Base-by-base conservation (phyloP, 2,797 vertebrate species). In the Silurus aristotelis region DNA sequence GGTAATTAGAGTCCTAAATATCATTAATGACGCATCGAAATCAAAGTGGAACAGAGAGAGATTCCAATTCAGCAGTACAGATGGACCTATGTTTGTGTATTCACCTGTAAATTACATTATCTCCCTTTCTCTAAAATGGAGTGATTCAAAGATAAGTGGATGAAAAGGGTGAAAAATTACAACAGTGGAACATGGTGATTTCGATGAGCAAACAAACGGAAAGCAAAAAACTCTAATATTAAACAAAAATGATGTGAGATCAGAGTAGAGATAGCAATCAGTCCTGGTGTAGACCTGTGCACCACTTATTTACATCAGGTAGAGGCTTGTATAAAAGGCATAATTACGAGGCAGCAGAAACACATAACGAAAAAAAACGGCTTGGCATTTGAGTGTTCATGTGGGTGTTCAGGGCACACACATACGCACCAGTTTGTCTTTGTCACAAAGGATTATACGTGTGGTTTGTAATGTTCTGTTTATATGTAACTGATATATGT, bases 1-100 rank as follows among this genome's bases (percentile, higher is more conserved):
- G 83, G 27, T 83, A 87, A 83, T 88, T 77, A 84, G 15, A 60
- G 52, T 76, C 46, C 78, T 83, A 87, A 87, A 87, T 89, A 88
- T 82, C 68, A 0, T 56, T 88, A 90, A 86, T 88, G 87, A 82
- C 86, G 85, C 66, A 55, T 27, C 19, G 78, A 86, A 75, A 80
- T 48, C 63, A 61, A 67, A 83, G 55, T 20, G 22, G 55, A 68
- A 81, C 17, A 61, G 70, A 81, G 15, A 75, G 48, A 55, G 72
- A 52, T 38, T 82, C 7, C 25, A 25, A 68, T 78, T 84, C 67
- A 43, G 13, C 17, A 67, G 72, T 22, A 56, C 73, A 85, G 56
- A 77, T 75, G 64, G 55, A 82, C 52, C 20, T 20, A 13, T 82
- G 72, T 83, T 86, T 43, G 31, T 67, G 79, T 73, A 82, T 82